These are phyloP conservation scores for Radopholus similis DNA, from an alignment of 1,140 invertebrate genomes.

Conservation along the genomic window DNA sequence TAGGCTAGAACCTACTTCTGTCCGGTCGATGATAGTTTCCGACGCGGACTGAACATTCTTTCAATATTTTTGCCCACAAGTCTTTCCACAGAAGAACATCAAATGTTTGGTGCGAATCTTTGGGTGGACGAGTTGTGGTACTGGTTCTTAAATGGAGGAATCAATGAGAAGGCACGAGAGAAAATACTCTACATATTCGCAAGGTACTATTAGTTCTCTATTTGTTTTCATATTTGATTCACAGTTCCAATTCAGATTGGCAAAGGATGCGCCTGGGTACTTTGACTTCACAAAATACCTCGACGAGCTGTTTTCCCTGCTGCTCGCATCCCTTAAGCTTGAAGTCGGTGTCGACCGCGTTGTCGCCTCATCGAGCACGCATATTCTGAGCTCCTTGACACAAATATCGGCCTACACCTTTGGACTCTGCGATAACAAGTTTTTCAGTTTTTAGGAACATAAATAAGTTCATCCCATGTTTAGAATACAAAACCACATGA, in stretches of 20 bases:
- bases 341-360: slow-evolving; percentile 72
- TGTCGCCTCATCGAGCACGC: slow-evolving; percentile 20
- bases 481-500: slow-evolving; percentile 71
- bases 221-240: neutral
- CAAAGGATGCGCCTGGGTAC: slow-evolving; percentile 74
- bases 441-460: neutral
- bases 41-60: slow-evolving; percentile 68
- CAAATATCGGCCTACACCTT: slow-evolving; percentile 29
- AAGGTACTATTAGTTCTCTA: slow-evolving; percentile 23
- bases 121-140: slow-evolving; percentile 77
- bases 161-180: slow-evolving; percentile 24
- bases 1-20: slow-evolving; percentile 69
- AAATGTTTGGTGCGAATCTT: slow-evolving; percentile 66
- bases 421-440: slow-evolving; percentile 55
- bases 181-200: slow-evolving; percentile 50
- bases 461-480: slow-evolving; percentile 59
- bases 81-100: slow-evolving; percentile 68
- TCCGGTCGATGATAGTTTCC: slow-evolving; percentile 70
- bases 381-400: slow-evolving; percentile 6
- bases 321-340: slow-evolving; percentile 73
- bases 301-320: slow-evolving; percentile 72
- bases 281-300: slow-evolving; percentile 72
- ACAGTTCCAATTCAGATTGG: slow-evolving; percentile 63
- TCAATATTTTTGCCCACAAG: slow-evolving; percentile 74
- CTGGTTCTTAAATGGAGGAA: slow-evolving; percentile 42